A percentile compares a stretch with the other conserved stretches of the same genome.
Evolutionary conservation across 2,888 invertebrate species (phyloP).

Genomic region (Himalopsyche japonica): DNA sequence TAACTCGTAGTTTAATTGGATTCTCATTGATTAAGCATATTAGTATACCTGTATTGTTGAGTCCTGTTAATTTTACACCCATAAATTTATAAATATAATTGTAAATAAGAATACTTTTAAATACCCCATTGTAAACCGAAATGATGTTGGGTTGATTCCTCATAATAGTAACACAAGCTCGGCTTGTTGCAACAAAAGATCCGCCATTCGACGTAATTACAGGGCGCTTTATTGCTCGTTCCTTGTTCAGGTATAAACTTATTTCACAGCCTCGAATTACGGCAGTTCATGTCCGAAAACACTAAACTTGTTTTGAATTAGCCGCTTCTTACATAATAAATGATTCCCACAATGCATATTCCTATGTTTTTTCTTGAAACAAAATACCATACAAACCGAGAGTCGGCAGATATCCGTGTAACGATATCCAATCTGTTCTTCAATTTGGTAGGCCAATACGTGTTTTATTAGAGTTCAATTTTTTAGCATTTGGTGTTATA

Average conservation of each 20-base stretch:
- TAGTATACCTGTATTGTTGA: not conserved
- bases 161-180: not conserved
- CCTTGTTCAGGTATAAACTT: slow-evolving; percentile 30
- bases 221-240: slow-evolving; percentile 30
- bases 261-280: slow-evolving; percentile 14
- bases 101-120: not conserved
- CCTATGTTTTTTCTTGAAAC: not conserved
- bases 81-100: not conserved
- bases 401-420: not conserved
- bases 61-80: not conserved
- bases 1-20: too few relatives aligned
- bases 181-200: slow-evolving; percentile 26
- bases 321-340: not conserved
- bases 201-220: slow-evolving; percentile 31
- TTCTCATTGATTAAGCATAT: too few relatives aligned
- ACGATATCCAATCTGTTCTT: not conserved
- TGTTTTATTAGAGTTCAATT: too few relatives aligned
- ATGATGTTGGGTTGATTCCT: not conserved
- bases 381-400: not conserved
- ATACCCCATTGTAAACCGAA: not conserved
- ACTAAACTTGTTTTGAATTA: not conserved
- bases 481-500: too few relatives aligned
- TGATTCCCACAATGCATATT: not conserved
- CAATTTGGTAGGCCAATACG: not conserved
- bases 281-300: slow-evolving; percentile 13